Evolutionary conservation across 2,113 vertebrate species (phyloP), one percentile per base, ranked within the genome.

Genomic region (Gobiocypris rarus): DNA sequence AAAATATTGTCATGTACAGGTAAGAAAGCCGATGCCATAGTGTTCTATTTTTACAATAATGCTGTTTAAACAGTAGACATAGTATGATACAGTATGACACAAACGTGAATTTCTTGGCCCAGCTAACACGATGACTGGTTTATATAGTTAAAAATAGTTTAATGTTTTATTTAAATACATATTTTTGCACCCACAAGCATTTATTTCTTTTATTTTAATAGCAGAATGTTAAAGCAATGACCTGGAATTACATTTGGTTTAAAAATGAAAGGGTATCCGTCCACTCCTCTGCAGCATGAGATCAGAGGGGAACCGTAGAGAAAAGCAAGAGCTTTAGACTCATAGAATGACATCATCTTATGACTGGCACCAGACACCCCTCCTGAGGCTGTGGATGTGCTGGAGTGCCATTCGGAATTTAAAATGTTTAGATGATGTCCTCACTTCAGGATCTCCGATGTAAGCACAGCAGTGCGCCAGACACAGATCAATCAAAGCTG

Each of bases 261-360:
- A 90, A 91, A 92, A 90, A 84, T 89, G 28, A 87, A 87, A 86
- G 79, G 41, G 54, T 48, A 88, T 83, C n/a, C n/a, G n/a, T n/a
- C 89, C 87, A 88, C 74, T 78, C 54, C 74, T 76, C 59, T 78
- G 70, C 59, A 59, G 52, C 9, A 76, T 38, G n/a, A n/a, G 10
- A 81, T 15, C 22, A 24, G 61, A 80, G 73, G 69, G 26, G 31
- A 70, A 8, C 31, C 54, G 17, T 19, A 77, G 41, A 52, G 75
- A 69, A 43, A 87, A 81, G 14, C 50, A 54, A 81, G 79, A 74
- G 71, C 85, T 24, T 59, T 28, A 59, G 87, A 69, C 67, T 41
- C 10, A 67, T 10, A 31, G 56, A 10, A 89, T 80, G 45, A 88
- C 84, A 84, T 90, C 82, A 89, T 74, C 85, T 41, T 5, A 52